These are phyloP conservation scores for Neodon shergylaensis DNA, from an alignment of 2,113 vertebrate species.

Conservation along the genomic window DNA sequence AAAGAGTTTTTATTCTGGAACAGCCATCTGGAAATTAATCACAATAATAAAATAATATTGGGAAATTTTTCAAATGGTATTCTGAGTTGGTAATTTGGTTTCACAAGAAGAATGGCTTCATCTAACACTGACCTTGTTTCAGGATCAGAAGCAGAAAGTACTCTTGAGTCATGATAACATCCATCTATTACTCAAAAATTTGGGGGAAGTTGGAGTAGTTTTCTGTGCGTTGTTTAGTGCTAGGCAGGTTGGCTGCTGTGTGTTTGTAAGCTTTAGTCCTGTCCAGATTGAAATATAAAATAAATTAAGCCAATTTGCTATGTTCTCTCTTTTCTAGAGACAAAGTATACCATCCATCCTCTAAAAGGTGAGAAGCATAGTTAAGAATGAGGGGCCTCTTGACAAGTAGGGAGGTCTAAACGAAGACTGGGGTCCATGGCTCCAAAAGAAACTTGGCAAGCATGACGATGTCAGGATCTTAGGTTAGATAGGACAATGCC, in stretches of 20 bases:
- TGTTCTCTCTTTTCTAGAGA: neutral
- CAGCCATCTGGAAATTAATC: constrained; percentile 58
- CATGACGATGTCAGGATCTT: neutral
- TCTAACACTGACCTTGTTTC: neutral
- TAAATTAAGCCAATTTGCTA: neutral
- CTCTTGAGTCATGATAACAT: neutral
- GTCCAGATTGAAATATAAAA: constrained; percentile 22
- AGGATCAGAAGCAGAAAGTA: neutral
- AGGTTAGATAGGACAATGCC: neutral
- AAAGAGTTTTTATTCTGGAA: neutral
- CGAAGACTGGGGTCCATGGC: neutral
- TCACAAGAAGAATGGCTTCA: constrained; percentile 21
- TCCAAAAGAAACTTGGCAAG: neutral
- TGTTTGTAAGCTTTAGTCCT: neutral
- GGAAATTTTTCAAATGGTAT: constrained; percentile 45
- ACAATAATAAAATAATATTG: constrained; percentile 46
- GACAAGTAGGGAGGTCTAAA: neutral
- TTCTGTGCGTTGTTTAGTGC: neutral
- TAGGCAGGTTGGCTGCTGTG: neutral
- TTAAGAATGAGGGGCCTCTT: neutral
- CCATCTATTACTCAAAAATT: neutral
- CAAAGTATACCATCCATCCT: neutral
- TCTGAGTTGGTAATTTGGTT: constrained; percentile 22
- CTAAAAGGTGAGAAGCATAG: neutral
- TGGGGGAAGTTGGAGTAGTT: neutral